Evolutionary conservation across 2,888 invertebrate genomes (phyloP).

Genomic region (Kryphioiulus occultus): DNA sequence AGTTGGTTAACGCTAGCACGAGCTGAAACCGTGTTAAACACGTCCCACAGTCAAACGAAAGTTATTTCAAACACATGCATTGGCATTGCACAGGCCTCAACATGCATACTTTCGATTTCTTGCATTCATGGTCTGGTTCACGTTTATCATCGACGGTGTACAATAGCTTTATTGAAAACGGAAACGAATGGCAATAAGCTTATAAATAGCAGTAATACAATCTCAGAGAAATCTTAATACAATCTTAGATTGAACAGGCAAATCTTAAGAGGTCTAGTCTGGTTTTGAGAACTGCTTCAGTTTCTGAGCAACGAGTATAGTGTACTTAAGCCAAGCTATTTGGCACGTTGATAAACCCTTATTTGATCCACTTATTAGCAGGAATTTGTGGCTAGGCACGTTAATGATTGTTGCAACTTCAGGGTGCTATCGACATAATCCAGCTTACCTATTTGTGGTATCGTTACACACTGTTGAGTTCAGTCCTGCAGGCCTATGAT

Average conservation of each 20-base stretch:
- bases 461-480: background rate
- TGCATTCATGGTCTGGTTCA: too few species aligned
- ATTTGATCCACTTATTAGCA: background rate
- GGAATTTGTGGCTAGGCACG: slow-evolving; percentile 10
- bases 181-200: too few species aligned
- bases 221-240: background rate
- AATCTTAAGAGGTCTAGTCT: background rate
- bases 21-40: too few species aligned
- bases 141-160: too few species aligned
- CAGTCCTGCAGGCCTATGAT: background rate
- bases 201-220: too few species aligned
- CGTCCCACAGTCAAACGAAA: too few species aligned
- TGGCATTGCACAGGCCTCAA: too few species aligned
- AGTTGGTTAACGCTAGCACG: too few species aligned
- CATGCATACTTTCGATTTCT: too few species aligned
- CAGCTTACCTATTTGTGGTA: slow-evolving; percentile 7
- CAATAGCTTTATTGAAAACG: too few species aligned
- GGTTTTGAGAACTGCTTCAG: background rate
- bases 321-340: background rate
- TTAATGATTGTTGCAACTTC: slow-evolving; percentile 2
- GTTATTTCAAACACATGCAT: too few species aligned
- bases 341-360: slow-evolving; percentile 20
- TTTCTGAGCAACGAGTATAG: background rate
- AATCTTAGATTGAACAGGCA: background rate
- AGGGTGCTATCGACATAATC: background rate